Evolutionary conservation across 2,888 invertebrate genomes (phyloP), one percentile per base, ranked within the genome.

Genomic region (Phalera bucephala): DNA sequence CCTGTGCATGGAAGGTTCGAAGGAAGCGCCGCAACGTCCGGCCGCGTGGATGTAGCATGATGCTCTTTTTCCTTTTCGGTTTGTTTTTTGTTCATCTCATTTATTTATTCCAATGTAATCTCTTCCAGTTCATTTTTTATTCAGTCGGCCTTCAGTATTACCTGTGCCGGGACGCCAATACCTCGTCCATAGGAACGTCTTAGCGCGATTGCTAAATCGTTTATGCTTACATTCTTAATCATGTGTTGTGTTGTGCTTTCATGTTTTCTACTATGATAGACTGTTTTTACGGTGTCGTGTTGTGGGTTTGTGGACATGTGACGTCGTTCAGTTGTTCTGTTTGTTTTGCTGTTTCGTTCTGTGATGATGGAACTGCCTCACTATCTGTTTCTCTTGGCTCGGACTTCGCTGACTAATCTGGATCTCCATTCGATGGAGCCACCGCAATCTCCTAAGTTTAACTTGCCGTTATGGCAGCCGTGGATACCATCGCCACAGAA

Each of bases 101-200:
- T 90, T 90, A 89, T 90, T 89, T 90, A 89, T 90, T 90, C 90
- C 90, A 85, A 88, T 89, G 90, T 90, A 90, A 90, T 90, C 87
- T 89, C 85, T 82, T 86, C 87, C 86, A 87, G 83, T 79, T 86
- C 78, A 80, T 86, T 90, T 90, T 89, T 89, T 90, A 87, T 88
- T 87, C 89, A 90, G 85, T 90, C 86, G 84, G 83, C 87, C 87
- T 88, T 88, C 83, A 86, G 87, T 84, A 73, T 83, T 90, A 89
- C 88, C 87, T 90, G 89, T 82, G 86, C 74, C 62, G 75, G 80
- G 87, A 85, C 84, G 88, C 82, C 72, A 71, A 72, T 70, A 72
- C 54, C 74, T 75, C 70, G 77, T 74, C 69, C 69, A 64, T 66
- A 64, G 56, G 53, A 61, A 62, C 41, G 52, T 59, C 62, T 57